A percentile compares a stretch with the other conserved stretches of the same genome.
These are phyloP conservation scores for Melanotaenia duboulayi DNA, from an alignment of 2,113 vertebrate genomes.

Conservation along the genomic window DNA sequence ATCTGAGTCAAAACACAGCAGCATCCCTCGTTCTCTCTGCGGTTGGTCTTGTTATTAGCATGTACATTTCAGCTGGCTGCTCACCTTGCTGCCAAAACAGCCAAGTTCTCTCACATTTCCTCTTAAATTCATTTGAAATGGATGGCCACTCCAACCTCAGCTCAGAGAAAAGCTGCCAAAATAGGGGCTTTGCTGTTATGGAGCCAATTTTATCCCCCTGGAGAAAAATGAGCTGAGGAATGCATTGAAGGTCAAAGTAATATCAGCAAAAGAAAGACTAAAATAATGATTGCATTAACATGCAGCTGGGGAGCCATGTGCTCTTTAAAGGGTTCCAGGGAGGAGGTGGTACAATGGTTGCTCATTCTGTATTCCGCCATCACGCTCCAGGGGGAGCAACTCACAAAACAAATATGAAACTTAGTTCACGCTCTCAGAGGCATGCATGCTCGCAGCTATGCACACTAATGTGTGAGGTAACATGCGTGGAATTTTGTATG, in stretches of 20 bases:
- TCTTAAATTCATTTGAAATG: slow-evolving; percentile 44
- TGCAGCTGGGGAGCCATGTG: slow-evolving; percentile 64
- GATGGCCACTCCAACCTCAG: slow-evolving; percentile 11
- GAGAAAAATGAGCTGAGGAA: slow-evolving; percentile 57
- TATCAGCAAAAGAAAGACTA: slow-evolving; percentile 63
- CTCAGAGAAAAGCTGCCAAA: slow-evolving; percentile 37
- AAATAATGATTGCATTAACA: slow-evolving; percentile 76
- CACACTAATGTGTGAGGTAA: slow-evolving; percentile 17
- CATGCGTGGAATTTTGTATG: not conserved
- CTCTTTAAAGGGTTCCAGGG: slow-evolving; percentile 67
- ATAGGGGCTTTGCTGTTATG: slow-evolving; percentile 30
- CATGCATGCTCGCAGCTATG: slow-evolving; percentile 5
- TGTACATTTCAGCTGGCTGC: slow-evolving; percentile 59
- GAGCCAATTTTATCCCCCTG: slow-evolving; percentile 49
- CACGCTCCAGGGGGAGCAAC: slow-evolving; percentile 8
- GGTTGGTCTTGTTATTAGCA: slow-evolving; percentile 38
- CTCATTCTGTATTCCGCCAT: slow-evolving; percentile 51
- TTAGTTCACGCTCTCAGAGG: slow-evolving; percentile 19
- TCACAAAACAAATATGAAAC: slow-evolving; percentile 47
- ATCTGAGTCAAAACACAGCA: slow-evolving; percentile 33
- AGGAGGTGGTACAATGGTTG: slow-evolving; percentile 51
- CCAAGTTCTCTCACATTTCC: slow-evolving; percentile 43
- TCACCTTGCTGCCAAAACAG: slow-evolving; percentile 59
- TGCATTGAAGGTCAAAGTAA: slow-evolving; percentile 72
- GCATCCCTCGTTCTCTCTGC: slow-evolving; percentile 12